Evolutionary conservation across 1,140 invertebrate species (phyloP).

Genomic region (Dryas iulia): DNA sequence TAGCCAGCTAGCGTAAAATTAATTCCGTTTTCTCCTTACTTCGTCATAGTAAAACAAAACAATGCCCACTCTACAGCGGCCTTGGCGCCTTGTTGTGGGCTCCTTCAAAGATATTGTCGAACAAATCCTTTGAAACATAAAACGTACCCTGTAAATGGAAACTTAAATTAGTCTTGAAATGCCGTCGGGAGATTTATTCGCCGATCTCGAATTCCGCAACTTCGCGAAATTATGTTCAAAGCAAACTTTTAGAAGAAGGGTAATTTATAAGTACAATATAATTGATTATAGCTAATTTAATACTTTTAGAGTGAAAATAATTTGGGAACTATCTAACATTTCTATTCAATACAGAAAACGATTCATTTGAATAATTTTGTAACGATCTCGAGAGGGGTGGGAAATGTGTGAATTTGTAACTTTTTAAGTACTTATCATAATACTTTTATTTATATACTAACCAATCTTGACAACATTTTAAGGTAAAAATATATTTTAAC

Average conservation of each 20-base stretch:
- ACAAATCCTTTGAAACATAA: conserved; percentile 62
- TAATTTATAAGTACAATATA: conserved; percentile 26
- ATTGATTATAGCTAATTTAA: conserved; percentile 17
- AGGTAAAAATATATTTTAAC: too few species aligned
- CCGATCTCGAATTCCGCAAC: conserved; percentile 30
- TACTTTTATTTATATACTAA: too few species aligned
- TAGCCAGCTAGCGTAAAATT: conserved; percentile 18
- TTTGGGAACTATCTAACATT: too few species aligned
- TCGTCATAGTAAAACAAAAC: conserved; percentile 17
- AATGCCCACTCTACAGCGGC: conserved; percentile 7
- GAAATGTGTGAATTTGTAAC: too few species aligned
- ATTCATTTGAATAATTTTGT: too few species aligned
- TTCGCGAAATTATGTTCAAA: conserved; percentile 27
- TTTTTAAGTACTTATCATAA: too few species aligned
- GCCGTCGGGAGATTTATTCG: conserved; percentile 36
- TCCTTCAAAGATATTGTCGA: conserved; percentile 49
- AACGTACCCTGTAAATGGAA: conserved; percentile 51
- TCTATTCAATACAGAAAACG: too few species aligned
- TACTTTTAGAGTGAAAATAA: conserved; percentile 2
- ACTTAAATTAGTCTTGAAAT: conserved; percentile 61
- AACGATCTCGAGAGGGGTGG: too few species aligned
- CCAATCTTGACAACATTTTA: too few species aligned
- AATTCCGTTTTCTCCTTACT: conserved; percentile 18
- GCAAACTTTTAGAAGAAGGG: conserved; percentile 22
- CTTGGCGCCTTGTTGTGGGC: conserved; percentile 34